Evolutionary conservation across 2,888 invertebrate genomes (phyloP).

Genomic region (Acanthacorydalis orientalis): DNA sequence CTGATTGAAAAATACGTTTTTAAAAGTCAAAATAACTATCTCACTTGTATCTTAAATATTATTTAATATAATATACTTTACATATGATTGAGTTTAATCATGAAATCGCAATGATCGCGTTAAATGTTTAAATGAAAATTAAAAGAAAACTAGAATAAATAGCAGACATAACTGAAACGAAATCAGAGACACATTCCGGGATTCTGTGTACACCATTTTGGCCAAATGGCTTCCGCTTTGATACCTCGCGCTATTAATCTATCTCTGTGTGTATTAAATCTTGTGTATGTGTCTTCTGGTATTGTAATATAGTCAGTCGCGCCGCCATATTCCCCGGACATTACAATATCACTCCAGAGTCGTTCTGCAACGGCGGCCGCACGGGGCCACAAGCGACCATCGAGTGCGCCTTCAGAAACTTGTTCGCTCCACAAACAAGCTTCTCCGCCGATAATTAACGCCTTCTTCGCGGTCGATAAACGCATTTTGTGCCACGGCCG

Average conservation of each 20-base stretch:
- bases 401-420: conserved; percentile 52
- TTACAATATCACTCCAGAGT: conserved; percentile 48
- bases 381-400: conserved; percentile 69
- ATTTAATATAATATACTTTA: too few species aligned
- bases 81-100: too few species aligned
- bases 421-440: conserved; percentile 79
- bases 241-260: conserved; percentile 44
- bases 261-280: conserved; percentile 48
- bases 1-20: too few species aligned
- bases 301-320: conserved; percentile 12
- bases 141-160: too few species aligned
- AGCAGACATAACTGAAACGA: background rate
- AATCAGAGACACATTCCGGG: conserved; percentile 49
- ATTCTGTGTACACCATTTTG: conserved; percentile 60
- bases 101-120: too few species aligned
- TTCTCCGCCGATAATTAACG: conserved; percentile 52
- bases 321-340: conserved; percentile 19
- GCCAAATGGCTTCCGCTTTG: conserved; percentile 55
- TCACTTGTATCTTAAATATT: too few species aligned
- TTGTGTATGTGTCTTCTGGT: conserved; percentile 46
- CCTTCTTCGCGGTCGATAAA: conserved; percentile 17
- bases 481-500: conserved; percentile 48
- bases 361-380: conserved; percentile 69
- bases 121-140: too few species aligned
- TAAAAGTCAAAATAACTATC: too few species aligned